These are phyloP conservation scores for Lycocorax pyrrhopterus DNA, from an alignment of 2,113 vertebrate species.

Conservation along the genomic window DNA sequence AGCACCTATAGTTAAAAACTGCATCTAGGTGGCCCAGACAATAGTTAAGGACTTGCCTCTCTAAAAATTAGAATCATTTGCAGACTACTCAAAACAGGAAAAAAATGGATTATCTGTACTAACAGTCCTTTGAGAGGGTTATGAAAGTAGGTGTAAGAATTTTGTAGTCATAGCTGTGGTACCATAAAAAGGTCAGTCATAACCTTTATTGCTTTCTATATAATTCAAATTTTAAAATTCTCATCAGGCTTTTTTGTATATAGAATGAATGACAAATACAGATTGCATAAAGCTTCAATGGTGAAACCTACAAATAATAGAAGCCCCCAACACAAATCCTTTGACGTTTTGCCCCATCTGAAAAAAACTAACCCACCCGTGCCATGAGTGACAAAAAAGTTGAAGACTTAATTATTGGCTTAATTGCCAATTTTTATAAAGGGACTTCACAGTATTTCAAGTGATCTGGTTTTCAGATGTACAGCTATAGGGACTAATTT, in stretches of 20 bases:
- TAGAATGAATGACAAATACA: background rate
- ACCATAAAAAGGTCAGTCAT: background rate
- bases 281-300: background rate
- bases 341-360: background rate
- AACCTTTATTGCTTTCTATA: background rate
- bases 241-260: background rate
- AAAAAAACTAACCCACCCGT: fast-evolving
- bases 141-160: background rate
- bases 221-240: background rate
- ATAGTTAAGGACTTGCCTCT: background rate
- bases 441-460: background rate
- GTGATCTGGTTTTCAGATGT: background rate
- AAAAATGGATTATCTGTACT: background rate
- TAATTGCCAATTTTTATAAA: background rate
- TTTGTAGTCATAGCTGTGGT: background rate
- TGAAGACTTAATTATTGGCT: background rate
- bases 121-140: background rate
- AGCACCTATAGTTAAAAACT: background rate
- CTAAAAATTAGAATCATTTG: background rate
- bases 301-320: background rate
- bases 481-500: background rate
- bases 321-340: background rate
- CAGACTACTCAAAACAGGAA: background rate
- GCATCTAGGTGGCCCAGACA: background rate
- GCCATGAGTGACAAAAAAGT: background rate